Evolutionary conservation across 2,113 vertebrate species (phyloP), one percentile per base, ranked within the genome.

Genomic region (Atherinomorus stipes): DNA sequence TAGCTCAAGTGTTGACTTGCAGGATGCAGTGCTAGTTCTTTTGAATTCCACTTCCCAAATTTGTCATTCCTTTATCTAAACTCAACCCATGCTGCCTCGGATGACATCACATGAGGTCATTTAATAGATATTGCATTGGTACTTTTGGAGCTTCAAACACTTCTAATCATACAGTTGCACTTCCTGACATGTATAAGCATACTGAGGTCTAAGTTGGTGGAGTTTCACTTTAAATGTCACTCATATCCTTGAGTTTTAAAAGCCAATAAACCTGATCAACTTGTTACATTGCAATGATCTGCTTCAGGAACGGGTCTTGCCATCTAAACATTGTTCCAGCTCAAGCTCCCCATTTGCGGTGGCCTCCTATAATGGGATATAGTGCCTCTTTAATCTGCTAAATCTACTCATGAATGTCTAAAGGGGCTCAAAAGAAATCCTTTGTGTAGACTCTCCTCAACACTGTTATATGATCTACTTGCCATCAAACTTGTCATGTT

Each of bases 381-480:
- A 13, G 38, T 42, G 10, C 38, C 38, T 37, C 34, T 10, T 11
- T 38, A 38, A 60, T 42, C 37, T 44, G 22, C 58, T 2, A n/a
- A 47, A 47, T 11, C 15, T 9, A 47, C 38, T 60, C 12, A 0
- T 11, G 2, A 22, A 16, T 7, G 22, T 42, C 58, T 42, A 5
- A 11, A 47, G 13, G 21, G 42, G 13, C 37, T 25, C 22, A 15
- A 40, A 2, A 60, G 58, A 38, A 21, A 42, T 38, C 34, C 5
- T 21, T 22, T 23, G 16, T 47, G 44, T 51, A 10, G 22, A 18
- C 16, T 40, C 12, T 19, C 15, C 50, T 54, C 42, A 22, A 16
- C 37, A 34, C 45, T 62, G 22, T 67, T 53, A 34, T 37, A 31
- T 21, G 56, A 60, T 7, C 45, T 28, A 18, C 21, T 58, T 53